phyloP scores from a whole-genome alignment of 2,113 vertebrate genomes.

The Polyodon spathula region DNA sequence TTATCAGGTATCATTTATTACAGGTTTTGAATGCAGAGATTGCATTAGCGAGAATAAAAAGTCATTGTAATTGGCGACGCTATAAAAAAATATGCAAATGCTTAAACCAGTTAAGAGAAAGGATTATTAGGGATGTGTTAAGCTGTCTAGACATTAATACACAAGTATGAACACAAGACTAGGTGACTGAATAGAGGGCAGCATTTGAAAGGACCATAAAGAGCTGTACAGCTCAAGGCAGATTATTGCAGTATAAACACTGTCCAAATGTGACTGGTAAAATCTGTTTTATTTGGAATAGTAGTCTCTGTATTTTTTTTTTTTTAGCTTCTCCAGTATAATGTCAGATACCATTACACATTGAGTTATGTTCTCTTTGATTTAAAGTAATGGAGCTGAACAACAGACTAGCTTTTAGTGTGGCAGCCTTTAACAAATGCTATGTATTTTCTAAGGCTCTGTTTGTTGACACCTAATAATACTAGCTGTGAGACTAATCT shows the following conservation, averaged over 20 bases:
- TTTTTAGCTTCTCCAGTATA: not conserved
- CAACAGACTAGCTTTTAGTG: not conserved
- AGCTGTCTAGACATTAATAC: no score
- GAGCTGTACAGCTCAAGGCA: no score
- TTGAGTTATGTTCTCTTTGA: not conserved
- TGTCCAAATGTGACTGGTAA: no score
- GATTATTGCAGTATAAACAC: no score
- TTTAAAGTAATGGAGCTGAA: not conserved
- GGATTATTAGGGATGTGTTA: no score
- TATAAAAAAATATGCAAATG: conserved; percentile 1
- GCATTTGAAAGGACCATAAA: no score
- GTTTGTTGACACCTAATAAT: not conserved
- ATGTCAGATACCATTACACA: not conserved
- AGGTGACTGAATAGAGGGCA: no score
- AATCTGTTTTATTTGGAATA: no score
- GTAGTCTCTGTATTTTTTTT: not conserved
- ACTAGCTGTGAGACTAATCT: not conserved
- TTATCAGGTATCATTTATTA: conserved; percentile 20
- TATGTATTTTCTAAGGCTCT: not conserved
- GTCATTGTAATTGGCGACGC: conserved; percentile 35
- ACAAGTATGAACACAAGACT: no score
- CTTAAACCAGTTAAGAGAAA: no score
- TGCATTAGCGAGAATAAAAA: conserved; percentile 19
- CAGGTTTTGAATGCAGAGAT: no score
- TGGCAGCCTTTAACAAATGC: not conserved